Percentiles rank a stretch among this genome's conserved stretches.
Evolutionary conservation across 2,888 invertebrate genomes (phyloP).

Genomic region (Hedya salicella): DNA sequence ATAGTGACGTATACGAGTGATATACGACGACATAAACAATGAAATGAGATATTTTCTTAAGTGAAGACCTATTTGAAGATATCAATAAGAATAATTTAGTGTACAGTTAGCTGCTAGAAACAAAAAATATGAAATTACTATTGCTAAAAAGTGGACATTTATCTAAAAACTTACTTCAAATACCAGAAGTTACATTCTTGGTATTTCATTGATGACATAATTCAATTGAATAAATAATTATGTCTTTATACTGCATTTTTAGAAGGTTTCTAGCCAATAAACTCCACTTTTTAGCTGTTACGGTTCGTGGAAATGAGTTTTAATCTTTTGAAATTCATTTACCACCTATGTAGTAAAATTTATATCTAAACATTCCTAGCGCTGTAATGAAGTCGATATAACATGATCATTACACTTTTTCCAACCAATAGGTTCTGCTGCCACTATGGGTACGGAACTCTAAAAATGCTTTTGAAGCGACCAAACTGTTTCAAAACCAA

Average conservation of each 20-base stretch:
- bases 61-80: conserved; percentile 21
- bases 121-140: not conserved
- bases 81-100: conserved; percentile 32
- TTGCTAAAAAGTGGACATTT: not conserved
- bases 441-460: too few relatives aligned
- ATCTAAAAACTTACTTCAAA: too few relatives aligned
- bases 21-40: conserved; percentile 6
- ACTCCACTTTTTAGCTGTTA: not conserved
- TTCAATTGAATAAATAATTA: too few relatives aligned
- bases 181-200: too few relatives aligned
- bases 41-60: conserved; percentile 38
- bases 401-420: not conserved
- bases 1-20: conserved; percentile 25
- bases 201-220: too few relatives aligned
- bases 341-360: too few relatives aligned
- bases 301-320: not conserved
- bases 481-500: too few relatives aligned
- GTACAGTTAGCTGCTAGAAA: conserved; percentile 26
- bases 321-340: not conserved
- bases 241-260: too few relatives aligned
- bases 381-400: too few relatives aligned
- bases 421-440: not conserved
- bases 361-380: too few relatives aligned
- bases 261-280: too few relatives aligned
- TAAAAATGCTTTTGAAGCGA: not conserved